phyloP scores from a whole-genome alignment of 2,113 vertebrate species.

The Mionectes macconnelli region DNA sequence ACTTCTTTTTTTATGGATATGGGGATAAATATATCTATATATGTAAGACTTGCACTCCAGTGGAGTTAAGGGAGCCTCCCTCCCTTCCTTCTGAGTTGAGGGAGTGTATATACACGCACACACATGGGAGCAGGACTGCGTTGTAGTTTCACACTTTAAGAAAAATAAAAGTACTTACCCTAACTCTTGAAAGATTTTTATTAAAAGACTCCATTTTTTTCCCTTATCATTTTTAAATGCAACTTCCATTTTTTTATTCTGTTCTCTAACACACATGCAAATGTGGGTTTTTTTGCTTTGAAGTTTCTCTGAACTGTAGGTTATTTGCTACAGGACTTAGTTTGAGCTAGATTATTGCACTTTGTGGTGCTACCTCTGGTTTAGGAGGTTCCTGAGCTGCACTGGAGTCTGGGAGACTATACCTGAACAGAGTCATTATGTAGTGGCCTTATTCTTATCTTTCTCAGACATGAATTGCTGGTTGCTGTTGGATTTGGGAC shows the following conservation, averaged over 20 bases:
- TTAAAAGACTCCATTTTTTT: background rate
- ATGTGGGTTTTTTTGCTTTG: background rate
- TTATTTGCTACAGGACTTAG: background rate
- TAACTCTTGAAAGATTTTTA: background rate
- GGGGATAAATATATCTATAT: background rate
- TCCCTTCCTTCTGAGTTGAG: background rate
- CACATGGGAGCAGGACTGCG: background rate
- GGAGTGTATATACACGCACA: background rate
- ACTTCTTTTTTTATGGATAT: background rate
- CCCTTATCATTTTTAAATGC: background rate
- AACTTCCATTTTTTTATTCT: background rate
- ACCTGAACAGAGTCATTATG: background rate
- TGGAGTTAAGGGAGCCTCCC: background rate
- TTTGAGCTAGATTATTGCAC: background rate
- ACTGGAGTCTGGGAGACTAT: background rate
- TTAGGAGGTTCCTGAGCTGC: background rate
- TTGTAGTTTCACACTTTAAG: background rate
- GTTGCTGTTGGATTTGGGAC: background rate
- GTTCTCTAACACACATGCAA: fast-evolving
- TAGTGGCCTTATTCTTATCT: background rate
- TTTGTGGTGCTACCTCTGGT: background rate
- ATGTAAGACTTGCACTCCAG: fast-evolving
- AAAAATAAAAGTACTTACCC: background rate
- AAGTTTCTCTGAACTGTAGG: background rate
- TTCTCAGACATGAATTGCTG: background rate